phyloP scores from a whole-genome alignment of 2,797 vertebrate genomes.

The Pantherophis vulpinus region DNA sequence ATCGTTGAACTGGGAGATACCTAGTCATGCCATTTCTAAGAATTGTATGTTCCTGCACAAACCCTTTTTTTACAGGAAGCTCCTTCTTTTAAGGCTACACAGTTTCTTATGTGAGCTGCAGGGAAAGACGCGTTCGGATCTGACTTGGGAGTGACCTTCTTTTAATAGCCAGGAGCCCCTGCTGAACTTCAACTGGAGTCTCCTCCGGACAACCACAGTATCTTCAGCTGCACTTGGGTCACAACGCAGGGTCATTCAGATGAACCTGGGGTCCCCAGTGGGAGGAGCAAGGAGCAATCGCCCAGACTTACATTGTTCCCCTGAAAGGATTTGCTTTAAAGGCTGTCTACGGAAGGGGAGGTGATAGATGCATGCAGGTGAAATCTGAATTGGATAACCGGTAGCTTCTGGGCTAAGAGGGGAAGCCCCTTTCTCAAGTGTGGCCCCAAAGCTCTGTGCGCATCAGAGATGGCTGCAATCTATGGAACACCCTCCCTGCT shows the following conservation, averaged over 20 bases:
- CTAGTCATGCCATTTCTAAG: not conserved
- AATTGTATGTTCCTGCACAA: not conserved
- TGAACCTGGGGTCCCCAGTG: not conserved
- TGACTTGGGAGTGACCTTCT: not conserved
- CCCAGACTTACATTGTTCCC: not conserved
- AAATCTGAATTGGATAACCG: not conserved
- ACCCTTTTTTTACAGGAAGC: not conserved
- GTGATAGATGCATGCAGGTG: not conserved
- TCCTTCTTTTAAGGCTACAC: not conserved
- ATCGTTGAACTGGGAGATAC: not conserved
- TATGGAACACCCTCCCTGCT: not conserved
- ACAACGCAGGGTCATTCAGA: too few species aligned
- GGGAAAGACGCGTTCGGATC: not conserved
- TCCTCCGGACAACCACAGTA: not conserved
- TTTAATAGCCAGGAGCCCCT: not conserved
- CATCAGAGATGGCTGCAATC: not conserved
- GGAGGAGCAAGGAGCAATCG: not conserved
- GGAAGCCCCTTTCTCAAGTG: not conserved
- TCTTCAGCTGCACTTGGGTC: not conserved
- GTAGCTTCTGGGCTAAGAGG: not conserved
- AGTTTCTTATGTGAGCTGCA: not conserved
- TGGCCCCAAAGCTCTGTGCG: not conserved
- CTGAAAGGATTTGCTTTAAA: not conserved
- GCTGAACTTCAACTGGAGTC: not conserved
- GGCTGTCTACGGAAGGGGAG: not conserved